Conservation (phyloP, 2,888 invertebrate species). For the Nomada lathburiana region DNA sequence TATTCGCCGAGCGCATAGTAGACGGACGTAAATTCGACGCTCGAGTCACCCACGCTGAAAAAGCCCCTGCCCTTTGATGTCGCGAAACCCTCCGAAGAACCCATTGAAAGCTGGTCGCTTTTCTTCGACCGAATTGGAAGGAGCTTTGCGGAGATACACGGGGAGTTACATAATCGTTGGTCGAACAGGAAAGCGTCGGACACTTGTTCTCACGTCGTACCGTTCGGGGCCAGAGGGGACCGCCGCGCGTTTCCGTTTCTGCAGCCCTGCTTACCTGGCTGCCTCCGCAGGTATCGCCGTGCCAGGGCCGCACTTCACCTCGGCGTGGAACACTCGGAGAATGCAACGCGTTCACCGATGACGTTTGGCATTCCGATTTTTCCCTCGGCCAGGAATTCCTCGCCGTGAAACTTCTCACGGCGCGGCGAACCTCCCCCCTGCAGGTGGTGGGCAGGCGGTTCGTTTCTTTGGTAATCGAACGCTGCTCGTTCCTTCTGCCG, state of each 20-base stretch:
- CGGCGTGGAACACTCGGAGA: not conserved
- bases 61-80: not conserved
- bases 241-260: slow-evolving; percentile 62
- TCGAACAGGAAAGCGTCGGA: slow-evolving; percentile 35
- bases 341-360: slow-evolving; percentile 3
- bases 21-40: not conserved
- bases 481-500: not conserved
- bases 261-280: slow-evolving; percentile 51
- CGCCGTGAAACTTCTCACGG: slow-evolving; percentile 21
- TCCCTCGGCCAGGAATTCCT: slow-evolving; percentile 10
- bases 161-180: slow-evolving; percentile 28
- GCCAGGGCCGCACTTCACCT: slow-evolving; percentile 44
- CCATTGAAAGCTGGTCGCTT: no score
- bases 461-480: not conserved
- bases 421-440: not conserved
- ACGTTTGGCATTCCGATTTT: slow-evolving; percentile 36
- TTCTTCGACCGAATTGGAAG: no score
- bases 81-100: not conserved
- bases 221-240: slow-evolving; percentile 28
- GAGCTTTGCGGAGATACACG: not conserved
- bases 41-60: not conserved
- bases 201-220: slow-evolving; percentile 58
- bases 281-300: slow-evolving; percentile 49
- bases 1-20: slow-evolving; percentile 16
- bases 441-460: not conserved